Evolutionary conservation across 1,140 invertebrate genomes (phyloP).

Genomic region (Halyomorpha halys): DNA sequence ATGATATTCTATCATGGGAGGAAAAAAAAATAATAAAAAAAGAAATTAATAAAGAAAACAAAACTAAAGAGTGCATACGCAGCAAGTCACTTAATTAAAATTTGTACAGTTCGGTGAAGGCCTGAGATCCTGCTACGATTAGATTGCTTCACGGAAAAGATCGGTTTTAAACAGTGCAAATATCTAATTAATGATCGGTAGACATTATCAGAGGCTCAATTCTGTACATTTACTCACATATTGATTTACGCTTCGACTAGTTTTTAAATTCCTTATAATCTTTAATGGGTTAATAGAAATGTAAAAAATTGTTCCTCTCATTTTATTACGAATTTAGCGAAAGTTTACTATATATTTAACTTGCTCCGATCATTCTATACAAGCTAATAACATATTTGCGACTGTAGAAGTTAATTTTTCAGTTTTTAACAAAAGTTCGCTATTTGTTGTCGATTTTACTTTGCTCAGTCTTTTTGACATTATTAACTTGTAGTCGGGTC

Average conservation of each 20-base stretch:
- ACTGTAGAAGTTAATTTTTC: neutral
- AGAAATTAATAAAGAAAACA: no score
- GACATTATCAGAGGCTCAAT: conserved; percentile 13
- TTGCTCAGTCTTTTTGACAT: conserved; percentile 12
- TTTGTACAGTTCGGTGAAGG: conserved; percentile 28
- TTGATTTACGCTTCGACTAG: conserved; percentile 5
- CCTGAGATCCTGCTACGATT: conserved; percentile 27
- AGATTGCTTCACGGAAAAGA: conserved; percentile 9
- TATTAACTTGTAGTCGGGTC: conserved; percentile 7
- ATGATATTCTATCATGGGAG: neutral
- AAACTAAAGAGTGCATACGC: conserved; percentile 8
- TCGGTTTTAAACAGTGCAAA: conserved; percentile 6
- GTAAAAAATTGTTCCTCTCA: conserved; percentile 10
- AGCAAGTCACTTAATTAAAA: conserved; percentile 16
- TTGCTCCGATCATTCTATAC: neutral
- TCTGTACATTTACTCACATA: conserved; percentile 1
- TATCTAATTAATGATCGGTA: conserved; percentile 18
- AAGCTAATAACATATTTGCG: conserved; percentile 12
- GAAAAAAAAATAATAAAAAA: no score
- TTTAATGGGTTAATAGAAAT: neutral
- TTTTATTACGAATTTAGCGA: neutral
- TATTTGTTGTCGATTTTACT: neutral
- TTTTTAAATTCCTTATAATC: neutral
- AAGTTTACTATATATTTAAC: neutral
- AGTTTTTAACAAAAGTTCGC: conserved; percentile 6